phyloP scores from a whole-genome alignment of 64 coral and sea anemone species.

The Acropora tenuis region DNA sequence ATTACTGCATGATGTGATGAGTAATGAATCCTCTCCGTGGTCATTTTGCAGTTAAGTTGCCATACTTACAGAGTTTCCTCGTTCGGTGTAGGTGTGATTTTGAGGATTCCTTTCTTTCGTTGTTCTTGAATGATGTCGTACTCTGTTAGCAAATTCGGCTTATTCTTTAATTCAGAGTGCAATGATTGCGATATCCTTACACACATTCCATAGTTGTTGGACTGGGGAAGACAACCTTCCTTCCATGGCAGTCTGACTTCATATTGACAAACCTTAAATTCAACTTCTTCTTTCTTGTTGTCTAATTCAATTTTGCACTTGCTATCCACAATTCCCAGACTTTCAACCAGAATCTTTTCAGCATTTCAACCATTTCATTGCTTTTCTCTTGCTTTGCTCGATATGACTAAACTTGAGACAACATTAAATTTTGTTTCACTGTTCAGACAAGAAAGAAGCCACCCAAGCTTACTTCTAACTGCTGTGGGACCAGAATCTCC shows the following conservation, averaged over 20 bases:
- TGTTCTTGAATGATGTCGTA: background rate
- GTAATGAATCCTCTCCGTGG: too few relatives aligned
- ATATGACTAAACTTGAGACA: constrained; percentile 9
- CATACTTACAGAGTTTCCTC: background rate
- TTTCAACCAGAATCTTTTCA: constrained; percentile 21
- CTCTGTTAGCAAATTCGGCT: background rate
- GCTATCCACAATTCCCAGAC: background rate
- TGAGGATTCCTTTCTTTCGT: background rate
- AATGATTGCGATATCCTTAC: background rate
- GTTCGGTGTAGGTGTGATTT: background rate
- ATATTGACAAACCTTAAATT: background rate
- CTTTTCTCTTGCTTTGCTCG: background rate
- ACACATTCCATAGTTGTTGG: constrained; percentile 1
- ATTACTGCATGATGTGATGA: too few relatives aligned
- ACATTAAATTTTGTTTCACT: background rate
- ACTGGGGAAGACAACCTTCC: background rate
- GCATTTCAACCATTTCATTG: background rate
- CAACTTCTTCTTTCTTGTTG: background rate
- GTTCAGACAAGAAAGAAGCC: too few relatives aligned
- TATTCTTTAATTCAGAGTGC: background rate
- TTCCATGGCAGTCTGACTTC: constrained; percentile 9
- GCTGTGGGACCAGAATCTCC: constrained; percentile 10
- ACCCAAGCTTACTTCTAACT: too few relatives aligned
- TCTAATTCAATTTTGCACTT: background rate
- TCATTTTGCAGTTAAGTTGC: background rate